A percentile compares a stretch with the other conserved stretches of the same genome.
These are phyloP conservation scores for Saccostrea echinata DNA, from an alignment of 1,140 invertebrate species.

Conservation along the genomic window DNA sequence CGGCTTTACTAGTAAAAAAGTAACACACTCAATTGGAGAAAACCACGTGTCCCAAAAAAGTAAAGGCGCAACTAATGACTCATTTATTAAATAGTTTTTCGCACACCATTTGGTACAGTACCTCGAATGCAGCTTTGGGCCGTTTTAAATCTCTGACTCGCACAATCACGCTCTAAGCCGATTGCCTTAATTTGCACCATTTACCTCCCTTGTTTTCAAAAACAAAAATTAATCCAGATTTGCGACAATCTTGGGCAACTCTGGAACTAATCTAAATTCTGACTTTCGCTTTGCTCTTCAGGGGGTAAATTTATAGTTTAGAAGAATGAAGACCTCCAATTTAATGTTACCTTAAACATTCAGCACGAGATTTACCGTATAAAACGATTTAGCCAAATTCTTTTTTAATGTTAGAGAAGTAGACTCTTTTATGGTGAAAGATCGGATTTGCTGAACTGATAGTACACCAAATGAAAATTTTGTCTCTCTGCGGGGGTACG, in stretches of 20 bases:
- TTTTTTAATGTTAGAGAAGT: neutral
- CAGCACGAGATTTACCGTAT: neutral
- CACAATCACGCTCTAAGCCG: neutral
- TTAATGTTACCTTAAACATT: neutral
- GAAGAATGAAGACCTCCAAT: neutral
- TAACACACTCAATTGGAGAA: neutral
- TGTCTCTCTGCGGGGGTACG: neutral
- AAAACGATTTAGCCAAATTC: slow-evolving; percentile 1
- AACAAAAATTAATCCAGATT: slow-evolving; percentile 27
- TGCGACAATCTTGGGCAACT: slow-evolving; percentile 30
- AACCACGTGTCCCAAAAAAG: slow-evolving; percentile 3
- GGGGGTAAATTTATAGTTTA: slow-evolving; percentile 27
- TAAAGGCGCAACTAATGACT: neutral
- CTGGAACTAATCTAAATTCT: neutral
- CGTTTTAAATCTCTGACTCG: slow-evolving; percentile 7
- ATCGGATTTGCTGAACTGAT: slow-evolving; percentile 2
- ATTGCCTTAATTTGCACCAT: slow-evolving; percentile 31
- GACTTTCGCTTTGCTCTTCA: neutral
- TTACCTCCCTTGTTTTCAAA: slow-evolving; percentile 31
- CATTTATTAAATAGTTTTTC: neutral
- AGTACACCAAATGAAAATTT: neutral
- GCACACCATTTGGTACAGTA: neutral
- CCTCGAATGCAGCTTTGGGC: neutral
- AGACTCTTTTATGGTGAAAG: neutral
- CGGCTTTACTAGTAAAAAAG: neutral